These are phyloP conservation scores for Mareca strepera DNA, from an alignment of 2,797 vertebrate genomes.

Conservation along the genomic window DNA sequence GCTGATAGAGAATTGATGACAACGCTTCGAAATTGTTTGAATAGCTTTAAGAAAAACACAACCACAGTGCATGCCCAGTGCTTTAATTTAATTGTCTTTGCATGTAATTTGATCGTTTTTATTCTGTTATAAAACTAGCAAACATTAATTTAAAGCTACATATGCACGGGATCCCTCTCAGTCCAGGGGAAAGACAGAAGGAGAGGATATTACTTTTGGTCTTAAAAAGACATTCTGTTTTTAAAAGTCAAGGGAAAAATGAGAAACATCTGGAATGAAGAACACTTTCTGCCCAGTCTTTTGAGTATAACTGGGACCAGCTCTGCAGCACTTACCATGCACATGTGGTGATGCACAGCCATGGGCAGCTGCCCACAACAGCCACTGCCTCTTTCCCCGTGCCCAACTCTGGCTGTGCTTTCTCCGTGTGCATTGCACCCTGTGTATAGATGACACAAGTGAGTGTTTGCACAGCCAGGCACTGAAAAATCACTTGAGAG, in stretches of 20 bases:
- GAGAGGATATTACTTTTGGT: constrained; percentile 38
- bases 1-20: constrained; percentile 6
- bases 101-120: constrained; percentile 3
- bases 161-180: background rate
- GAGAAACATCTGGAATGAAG: constrained; percentile 48
- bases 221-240: constrained; percentile 60
- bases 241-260: constrained; percentile 51
- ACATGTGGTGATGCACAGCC: background rate
- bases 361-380: background rate
- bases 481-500: background rate
- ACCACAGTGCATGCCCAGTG: background rate
- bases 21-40: constrained; percentile 37
- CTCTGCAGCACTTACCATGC: background rate
- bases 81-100: constrained; percentile 44
- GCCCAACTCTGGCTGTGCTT: background rate
- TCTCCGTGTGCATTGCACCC: background rate
- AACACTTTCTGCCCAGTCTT: constrained; percentile 12
- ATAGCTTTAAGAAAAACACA: background rate
- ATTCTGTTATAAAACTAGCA: background rate
- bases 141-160: constrained; percentile 16
- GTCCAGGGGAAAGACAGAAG: constrained; percentile 31
- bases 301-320: background rate
- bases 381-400: background rate
- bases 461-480: background rate
- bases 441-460: background rate